Evolutionary conservation across 1,140 invertebrate genomes (phyloP), one percentile per base, ranked within the genome.

Genomic region (Littorina saxatilis): DNA sequence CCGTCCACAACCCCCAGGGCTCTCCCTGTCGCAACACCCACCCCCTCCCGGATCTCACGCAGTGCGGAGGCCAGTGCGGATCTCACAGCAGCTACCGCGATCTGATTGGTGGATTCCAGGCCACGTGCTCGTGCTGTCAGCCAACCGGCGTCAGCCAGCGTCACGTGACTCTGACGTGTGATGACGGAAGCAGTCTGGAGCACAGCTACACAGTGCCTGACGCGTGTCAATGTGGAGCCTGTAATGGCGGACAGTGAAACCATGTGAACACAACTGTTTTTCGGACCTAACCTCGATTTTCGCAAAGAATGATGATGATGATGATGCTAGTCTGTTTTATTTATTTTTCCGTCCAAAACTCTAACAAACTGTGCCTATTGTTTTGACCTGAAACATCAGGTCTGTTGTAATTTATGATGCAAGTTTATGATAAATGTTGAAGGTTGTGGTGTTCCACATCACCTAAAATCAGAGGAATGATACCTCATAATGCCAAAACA

Each of bases 71-170:
- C 7, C 83, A 82, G 52, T 88, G 85, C 61, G 75, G 61, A 32
- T 85, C 85, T 0, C 32, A 40, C 15, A 66, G 81, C 37, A 83
- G 37, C 32, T 86, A 85, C 81, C 82, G 78, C 4, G 79, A 81
- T 4, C 20, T 86, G 27, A 85, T 87, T 85, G 29, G 63, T 35
- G 81, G 81, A 15, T 85, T 86, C 61, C 40, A 75, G 35, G 85
- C 84, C 80, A 83, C 85, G 17, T 88, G 87, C 68, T 80, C 79
- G 2, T 88, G 87, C 63, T 88, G 87, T 63, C 85, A 84, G 66
- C 83, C 87, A 58, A 63, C 76, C 52, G 35, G 58, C 17, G 85
- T 84, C 23, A 55, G 70, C 1, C 23, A 79, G 15, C 81, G 79
- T 32, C 72, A 70, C 15, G 63, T 86, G 9, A 35, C 75, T 20